phyloP scores from a whole-genome alignment of 2,888 invertebrate species.

The Elegia similella region DNA sequence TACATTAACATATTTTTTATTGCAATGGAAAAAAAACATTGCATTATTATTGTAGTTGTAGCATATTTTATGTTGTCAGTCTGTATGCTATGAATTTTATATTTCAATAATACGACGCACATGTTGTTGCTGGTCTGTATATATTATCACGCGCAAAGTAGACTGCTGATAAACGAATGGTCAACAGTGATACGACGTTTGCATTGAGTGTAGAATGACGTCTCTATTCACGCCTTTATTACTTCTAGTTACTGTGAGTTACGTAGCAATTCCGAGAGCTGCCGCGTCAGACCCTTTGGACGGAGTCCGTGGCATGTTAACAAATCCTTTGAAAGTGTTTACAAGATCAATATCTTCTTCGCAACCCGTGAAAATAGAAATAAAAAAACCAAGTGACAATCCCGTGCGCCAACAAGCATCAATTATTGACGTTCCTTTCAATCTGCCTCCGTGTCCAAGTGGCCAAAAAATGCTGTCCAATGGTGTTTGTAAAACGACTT shows the following conservation, averaged over 20 bases:
- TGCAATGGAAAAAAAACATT: no score
- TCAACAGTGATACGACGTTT: slow-evolving; percentile 40
- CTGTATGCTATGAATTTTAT: not conserved
- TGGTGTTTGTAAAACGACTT: slow-evolving; percentile 48
- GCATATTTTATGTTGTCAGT: no score
- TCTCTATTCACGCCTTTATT: slow-evolving; percentile 56
- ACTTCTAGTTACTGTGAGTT: slow-evolving; percentile 50
- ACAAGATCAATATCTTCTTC: slow-evolving; percentile 29
- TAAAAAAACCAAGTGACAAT: not conserved
- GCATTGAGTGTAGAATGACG: slow-evolving; percentile 57
- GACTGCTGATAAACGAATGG: slow-evolving; percentile 46
- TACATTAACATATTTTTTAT: no score
- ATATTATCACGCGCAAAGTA: slow-evolving; percentile 22
- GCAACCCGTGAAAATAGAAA: not conserved
- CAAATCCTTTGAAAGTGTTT: slow-evolving; percentile 63
- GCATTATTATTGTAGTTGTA: no score
- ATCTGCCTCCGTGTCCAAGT: slow-evolving; percentile 5
- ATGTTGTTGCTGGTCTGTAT: not conserved
- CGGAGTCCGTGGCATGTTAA: slow-evolving; percentile 55
- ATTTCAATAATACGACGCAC: not conserved
- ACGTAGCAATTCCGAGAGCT: slow-evolving; percentile 45
- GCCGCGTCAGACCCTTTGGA: slow-evolving; percentile 43
- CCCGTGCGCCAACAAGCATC: slow-evolving; percentile 21
- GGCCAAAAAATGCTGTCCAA: slow-evolving; percentile 43
- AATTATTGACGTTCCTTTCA: slow-evolving; percentile 44